Evolutionary conservation across 2,888 invertebrate genomes (phyloP).

Genomic region (Tridacna crocea): DNA sequence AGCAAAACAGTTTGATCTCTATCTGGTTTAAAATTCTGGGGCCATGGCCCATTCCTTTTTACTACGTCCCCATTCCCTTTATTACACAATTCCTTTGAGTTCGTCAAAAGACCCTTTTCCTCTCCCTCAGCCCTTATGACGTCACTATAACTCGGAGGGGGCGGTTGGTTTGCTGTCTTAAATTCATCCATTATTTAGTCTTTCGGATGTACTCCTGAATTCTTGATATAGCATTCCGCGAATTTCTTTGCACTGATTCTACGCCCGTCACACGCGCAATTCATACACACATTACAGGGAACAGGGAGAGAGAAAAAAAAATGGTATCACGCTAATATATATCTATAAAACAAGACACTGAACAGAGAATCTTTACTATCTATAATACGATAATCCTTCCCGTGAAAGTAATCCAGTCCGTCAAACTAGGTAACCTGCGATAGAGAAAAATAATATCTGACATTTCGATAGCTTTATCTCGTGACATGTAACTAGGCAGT

Average conservation of each 20-base stretch:
- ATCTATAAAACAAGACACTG: background rate
- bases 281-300: background rate
- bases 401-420: background rate
- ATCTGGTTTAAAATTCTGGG: background rate
- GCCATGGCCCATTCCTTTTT: conserved; percentile 8
- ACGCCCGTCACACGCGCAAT: background rate
- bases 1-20: conserved; percentile 14
- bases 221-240: conserved; percentile 15
- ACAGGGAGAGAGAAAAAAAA: background rate
- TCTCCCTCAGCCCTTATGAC: conserved; percentile 6
- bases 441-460: background rate
- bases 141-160: conserved; percentile 21
- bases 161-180: background rate
- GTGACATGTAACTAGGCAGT: no score
- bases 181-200: conserved; percentile 14
- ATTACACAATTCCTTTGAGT: background rate
- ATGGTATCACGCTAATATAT: background rate
- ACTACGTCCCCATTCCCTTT: conserved; percentile 12
- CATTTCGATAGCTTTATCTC: no score
- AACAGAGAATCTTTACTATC: no score
- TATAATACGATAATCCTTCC: no score
- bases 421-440: background rate
- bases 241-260: background rate
- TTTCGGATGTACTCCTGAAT: background rate
- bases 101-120: background rate